Conservation (phyloP, 2,113 vertebrate genomes). For the Coturnix japonica region DNA sequence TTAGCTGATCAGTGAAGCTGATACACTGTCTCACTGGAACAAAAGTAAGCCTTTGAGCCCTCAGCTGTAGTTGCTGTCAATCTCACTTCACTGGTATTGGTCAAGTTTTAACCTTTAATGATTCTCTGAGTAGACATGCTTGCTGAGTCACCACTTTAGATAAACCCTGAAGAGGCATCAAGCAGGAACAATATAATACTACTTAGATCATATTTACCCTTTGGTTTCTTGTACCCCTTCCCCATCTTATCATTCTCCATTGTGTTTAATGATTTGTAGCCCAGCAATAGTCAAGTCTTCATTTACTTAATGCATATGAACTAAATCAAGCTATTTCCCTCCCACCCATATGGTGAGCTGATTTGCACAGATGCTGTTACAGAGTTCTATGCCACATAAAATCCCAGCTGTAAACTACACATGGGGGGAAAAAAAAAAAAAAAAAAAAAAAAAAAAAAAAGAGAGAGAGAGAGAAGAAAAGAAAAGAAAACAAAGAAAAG, state of each 20-base stretch:
- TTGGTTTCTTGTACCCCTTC: not conserved
- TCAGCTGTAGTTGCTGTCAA: not conserved
- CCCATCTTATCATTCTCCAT: not conserved
- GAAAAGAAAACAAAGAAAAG: no score
- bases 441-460: no score
- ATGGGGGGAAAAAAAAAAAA: no score
- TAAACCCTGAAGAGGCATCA: not conserved
- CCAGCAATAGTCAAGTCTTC: constrained; percentile 34
- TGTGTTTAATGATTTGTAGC: not conserved
- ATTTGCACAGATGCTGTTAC: constrained; percentile 70
- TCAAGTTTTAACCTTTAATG: constrained; percentile 23
- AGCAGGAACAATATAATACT: not conserved
- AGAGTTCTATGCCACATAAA: constrained; percentile 51
- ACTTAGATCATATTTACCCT: not conserved
- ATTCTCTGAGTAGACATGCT: not conserved
- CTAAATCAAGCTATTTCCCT: constrained; percentile 70
- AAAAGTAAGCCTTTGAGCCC: not conserved
- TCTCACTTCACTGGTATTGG: not conserved
- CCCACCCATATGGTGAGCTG: constrained; percentile 68
- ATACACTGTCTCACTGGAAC: not conserved
- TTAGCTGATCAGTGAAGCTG: not conserved
- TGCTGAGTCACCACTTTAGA: constrained; percentile 12
- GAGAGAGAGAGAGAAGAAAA: no score
- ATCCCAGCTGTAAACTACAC: constrained; percentile 59
- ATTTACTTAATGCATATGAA: constrained; percentile 61